Base-by-base conservation (phyloP, 2,113 vertebrate species). In the Colistium nudipinnis region DNA sequence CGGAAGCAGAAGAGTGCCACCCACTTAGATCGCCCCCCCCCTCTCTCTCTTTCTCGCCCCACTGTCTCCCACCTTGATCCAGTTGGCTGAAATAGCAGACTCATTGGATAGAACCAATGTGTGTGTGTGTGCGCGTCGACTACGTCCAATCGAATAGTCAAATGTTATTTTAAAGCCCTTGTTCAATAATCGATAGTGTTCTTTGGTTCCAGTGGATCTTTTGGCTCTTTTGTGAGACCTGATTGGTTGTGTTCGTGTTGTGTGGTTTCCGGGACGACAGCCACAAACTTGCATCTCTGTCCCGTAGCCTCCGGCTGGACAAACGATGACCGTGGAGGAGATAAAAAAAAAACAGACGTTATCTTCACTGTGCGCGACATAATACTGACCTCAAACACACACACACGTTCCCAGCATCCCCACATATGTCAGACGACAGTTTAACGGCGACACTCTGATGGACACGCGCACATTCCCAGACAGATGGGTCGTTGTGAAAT, bases 61-160 rank as follows among this genome's bases (percentile, higher is more conserved):
- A 11, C 81, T 70, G 77, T 81, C 82, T 85, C 62, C 82, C 73
- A 89, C 84, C 84, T 89, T 83, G 78, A 85, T 83, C 78, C 76
- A 78, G 62, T 89, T 78, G 75, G 80, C 67, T 89, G 75, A 68
- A 83, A 82, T 38, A 52, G 45, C 67, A 69, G 78, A 69, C 73
- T 87, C 85, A 89, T 89, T 89, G 83, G 78, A 68, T 51, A 4
- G 74, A n/a, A n/a, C n/a, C n/a, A n/a, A n/a, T n/a, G n/a, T 43
- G 60, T 17, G 22, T 25, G 68, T 62, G 69, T 43, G 49, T 67
- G 8, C 36, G 39, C 41, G 38, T 63, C 22, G 39, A 47, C 54
- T 41, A 48, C 52, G 64, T 47, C 45, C 59, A 62, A 55, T 62
- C 62, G 52, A 55, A 55, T 30, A 48, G 36, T 41, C 9, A n/a